These are phyloP conservation scores for Pterois miles DNA, from an alignment of 2,797 vertebrate genomes.

Conservation along the genomic window DNA sequence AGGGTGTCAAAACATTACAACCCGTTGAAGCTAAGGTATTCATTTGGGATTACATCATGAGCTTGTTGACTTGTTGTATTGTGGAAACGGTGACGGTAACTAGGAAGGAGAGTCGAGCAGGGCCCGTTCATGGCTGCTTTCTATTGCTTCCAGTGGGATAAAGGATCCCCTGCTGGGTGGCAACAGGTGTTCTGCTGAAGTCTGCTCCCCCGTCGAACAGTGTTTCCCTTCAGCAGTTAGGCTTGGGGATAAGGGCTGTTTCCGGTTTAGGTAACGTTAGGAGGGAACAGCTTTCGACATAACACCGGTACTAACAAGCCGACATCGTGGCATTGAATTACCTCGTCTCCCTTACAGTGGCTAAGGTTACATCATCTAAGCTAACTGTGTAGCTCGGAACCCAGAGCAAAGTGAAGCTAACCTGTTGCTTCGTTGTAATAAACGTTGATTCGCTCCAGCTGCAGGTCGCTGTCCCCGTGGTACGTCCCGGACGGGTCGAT, in stretches of 20 bases:
- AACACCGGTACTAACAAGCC: not conserved
- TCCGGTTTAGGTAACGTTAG: too few relatives aligned
- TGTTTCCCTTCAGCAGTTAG: too few relatives aligned
- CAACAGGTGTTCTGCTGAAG: not conserved
- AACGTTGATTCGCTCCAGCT: slow-evolving; percentile 75
- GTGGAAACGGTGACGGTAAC: slow-evolving; percentile 44
- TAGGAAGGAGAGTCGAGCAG: not conserved
- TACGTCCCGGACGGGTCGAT: slow-evolving; percentile 76
- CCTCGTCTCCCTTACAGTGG: slow-evolving; percentile 5
- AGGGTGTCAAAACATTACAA: not conserved
- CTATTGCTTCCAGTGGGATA: not conserved
- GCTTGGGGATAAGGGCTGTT: too few relatives aligned
- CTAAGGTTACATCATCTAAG: not conserved
- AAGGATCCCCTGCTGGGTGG: slow-evolving; percentile 18
- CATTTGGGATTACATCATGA: not conserved
- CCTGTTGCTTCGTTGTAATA: slow-evolving; percentile 78
- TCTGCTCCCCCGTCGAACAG: too few relatives aligned
- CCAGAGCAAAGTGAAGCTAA: not conserved
- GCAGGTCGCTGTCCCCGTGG: slow-evolving; percentile 72
- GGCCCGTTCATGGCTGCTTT: not conserved
- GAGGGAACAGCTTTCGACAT: too few relatives aligned
- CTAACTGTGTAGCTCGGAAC: not conserved
- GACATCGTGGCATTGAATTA: slow-evolving; percentile 14
- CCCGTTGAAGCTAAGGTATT: not conserved
- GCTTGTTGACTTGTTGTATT: slow-evolving; percentile 18